Base-by-base conservation (phyloP, 2,888 invertebrate species). In the Pyrochroa serraticornis region DNA sequence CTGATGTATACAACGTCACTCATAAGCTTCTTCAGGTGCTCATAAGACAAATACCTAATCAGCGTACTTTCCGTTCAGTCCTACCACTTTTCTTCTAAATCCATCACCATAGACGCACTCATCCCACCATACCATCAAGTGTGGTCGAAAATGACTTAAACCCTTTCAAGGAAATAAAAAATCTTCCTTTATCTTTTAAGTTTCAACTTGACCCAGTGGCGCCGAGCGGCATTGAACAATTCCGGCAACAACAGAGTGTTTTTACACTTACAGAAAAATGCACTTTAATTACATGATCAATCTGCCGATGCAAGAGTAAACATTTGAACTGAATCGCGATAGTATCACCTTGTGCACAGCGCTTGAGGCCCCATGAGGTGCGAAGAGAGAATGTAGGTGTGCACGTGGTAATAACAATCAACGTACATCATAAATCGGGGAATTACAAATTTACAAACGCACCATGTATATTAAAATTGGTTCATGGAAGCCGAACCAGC, bases 351-450 rank as follows among this genome's bases (percentile, higher is more conserved):
- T 50, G 50, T 37, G 43, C 39, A 13, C 33, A 50, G 44, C 56
- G 50, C 50, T 50, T 56, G 56, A 49, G 56, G 56, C 56, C 56
- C 56, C 50, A 43, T 45, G 50, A 56, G 56, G 56, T 56, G 56
- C 50, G 50, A 33, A 48, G 56, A 56, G 49, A 38, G 45, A 51
- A 61, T 43, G 63, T 65, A 61, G 65, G 63, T 60, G 58, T 62
- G 60, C 62, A 55, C 56, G 58, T 33, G 36, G 60, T 56, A 63
- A 65, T 65, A 65, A 63, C 52, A 65, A 61, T 61, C 62, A 58
- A 51, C 60, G 43, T 33, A 55, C 49, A 41, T 59, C 60, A 63
- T 65, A 65, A 65, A 65, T 65, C 59, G 50, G 38, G 43, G 61
- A 63, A 56, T 61, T 57, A 63, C 60, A 58, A 62, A 64, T 61